Evolutionary conservation across 2,888 invertebrate genomes (phyloP), one percentile per base, ranked within the genome.

Genomic region (Bedellia somnulentella): DNA sequence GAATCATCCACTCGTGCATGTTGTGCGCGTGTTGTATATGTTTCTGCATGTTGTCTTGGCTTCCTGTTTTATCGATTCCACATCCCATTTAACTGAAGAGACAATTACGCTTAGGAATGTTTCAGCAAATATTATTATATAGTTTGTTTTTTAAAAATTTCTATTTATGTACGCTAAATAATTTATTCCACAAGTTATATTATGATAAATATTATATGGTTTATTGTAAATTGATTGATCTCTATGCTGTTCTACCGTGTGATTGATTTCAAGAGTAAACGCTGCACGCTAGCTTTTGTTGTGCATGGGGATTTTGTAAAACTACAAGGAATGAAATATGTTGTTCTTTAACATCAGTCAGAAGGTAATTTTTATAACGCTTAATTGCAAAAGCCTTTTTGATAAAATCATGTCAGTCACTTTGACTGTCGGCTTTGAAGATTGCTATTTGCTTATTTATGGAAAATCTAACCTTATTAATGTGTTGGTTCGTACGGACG

Each of bases 401-500:
- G 10, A 27, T 3, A n/a, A 27, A 16, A 17, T 4, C 11, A 27
- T 17, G 16, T n/a, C 4, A 1, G 49, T 46, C 52, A 49, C 43
- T 47, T 57, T 73, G 64, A 71, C 73, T 73, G 64, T 58, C 49
- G 58, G 67, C 71, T 71, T 67, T 51, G 48, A 49, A 47, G 49
- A 57, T 75, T 73, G 73, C 73, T 75, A 55, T 58, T 62, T 58
- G 70, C 64, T 70, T 70, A 52, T 47, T 62, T 55, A 71, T 64
- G 70, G 73, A 75, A 73, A 75, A 75, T 73, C 75, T 75, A 75
- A 75, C 75, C 75, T 75, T 71, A 73, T 73, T 75, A 75, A 75
- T 75, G 75, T 75, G 70, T 75, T 75, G 75, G 73, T 75, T 62
- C 75, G 75, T 75, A 75, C 73, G 75, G 75, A 75, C 75, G 75